These are phyloP conservation scores for Centropus unirufus DNA, from an alignment of 2,113 vertebrate genomes.

Conservation along the genomic window DNA sequence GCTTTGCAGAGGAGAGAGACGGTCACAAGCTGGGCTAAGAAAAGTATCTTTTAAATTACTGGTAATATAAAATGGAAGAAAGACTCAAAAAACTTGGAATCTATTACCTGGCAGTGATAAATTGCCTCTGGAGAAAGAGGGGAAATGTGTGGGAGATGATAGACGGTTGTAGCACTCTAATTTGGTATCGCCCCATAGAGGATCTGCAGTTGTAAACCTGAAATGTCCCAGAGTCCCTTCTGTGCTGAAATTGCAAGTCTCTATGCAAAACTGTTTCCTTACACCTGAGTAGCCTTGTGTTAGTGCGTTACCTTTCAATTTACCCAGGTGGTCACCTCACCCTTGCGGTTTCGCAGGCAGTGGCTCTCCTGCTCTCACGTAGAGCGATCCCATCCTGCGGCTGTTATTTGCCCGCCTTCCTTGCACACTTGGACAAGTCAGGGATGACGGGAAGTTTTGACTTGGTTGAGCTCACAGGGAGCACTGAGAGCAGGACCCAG, in stretches of 20 bases:
- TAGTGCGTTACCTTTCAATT: not conserved
- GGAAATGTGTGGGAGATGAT: not conserved
- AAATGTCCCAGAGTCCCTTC: not conserved
- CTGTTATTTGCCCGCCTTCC: not conserved
- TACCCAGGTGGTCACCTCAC: accelerated
- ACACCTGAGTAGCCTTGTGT: not conserved
- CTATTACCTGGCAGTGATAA: conserved; percentile 39
- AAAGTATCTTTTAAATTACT: not conserved
- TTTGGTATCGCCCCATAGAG: not conserved
- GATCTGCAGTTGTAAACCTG: not conserved
- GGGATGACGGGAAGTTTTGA: not conserved
- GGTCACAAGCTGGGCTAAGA: not conserved
- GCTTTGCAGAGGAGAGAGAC: not conserved
- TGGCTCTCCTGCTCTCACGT: not conserved
- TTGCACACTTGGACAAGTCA: not conserved
- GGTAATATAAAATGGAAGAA: conserved; percentile 2
- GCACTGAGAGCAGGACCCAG: not conserved
- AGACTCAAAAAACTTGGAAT: not conserved
- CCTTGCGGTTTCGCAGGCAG: not conserved
- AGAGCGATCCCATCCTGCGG: too few species aligned
- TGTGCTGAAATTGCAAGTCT: not conserved
- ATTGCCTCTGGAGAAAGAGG: conserved; percentile 12
- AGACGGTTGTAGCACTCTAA: not conserved
- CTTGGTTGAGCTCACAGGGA: not conserved
- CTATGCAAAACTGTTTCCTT: not conserved